Conservation (phyloP, 2,113 vertebrate genomes). For the Carettochelys insculpta region DNA sequence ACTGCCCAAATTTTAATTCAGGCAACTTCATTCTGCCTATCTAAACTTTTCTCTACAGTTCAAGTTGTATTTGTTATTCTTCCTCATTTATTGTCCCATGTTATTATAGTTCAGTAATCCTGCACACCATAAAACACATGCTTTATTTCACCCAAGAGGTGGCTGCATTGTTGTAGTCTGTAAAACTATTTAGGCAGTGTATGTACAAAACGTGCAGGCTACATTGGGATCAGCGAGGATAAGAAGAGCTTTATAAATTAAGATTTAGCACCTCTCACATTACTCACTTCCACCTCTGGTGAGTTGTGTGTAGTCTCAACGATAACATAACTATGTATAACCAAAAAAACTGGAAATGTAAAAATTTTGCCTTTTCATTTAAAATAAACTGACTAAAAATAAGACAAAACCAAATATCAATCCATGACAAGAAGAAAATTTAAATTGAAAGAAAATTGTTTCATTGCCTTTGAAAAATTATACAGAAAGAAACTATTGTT, state of each 20-base stretch:
- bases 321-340: background rate
- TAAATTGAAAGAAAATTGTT: background rate
- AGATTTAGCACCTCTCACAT: background rate
- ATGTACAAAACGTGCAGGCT: background rate
- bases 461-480: background rate
- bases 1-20: background rate
- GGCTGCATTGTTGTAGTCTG: background rate
- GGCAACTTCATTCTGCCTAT: background rate
- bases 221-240: background rate
- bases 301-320: background rate
- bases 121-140: background rate
- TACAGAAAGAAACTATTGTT: background rate
- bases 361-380: background rate
- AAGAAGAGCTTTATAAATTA: background rate
- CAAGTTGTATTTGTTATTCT: background rate
- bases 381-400: background rate
- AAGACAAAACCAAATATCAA: background rate
- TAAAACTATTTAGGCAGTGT: background rate
- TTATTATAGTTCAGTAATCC: background rate
- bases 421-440: background rate
- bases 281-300: background rate
- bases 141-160: background rate
- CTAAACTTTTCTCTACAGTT: background rate
- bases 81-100: fast-evolving
- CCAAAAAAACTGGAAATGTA: background rate